Percentiles rank a stretch among this genome's conserved stretches.
Evolutionary conservation across 2,113 vertebrate genomes (phyloP).

Genomic region (Lichenostomus cassidix): DNA sequence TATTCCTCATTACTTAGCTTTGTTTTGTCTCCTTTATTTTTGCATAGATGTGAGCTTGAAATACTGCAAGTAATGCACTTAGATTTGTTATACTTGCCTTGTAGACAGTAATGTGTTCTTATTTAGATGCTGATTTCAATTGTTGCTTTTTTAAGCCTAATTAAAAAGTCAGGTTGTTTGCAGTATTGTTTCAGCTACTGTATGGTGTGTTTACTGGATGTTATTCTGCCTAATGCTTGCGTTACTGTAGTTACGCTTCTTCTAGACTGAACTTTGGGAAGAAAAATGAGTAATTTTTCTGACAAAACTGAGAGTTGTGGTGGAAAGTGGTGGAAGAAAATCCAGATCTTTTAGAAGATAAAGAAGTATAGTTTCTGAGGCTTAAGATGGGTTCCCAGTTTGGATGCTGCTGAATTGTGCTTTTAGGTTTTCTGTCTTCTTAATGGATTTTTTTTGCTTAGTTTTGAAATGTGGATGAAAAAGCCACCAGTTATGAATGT

Average conservation of each 20-base stretch:
- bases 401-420: neutral
- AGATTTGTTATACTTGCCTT: neutral
- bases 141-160: neutral
- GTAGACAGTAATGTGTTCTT: neutral
- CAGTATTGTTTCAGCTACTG: neutral
- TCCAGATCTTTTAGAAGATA: neutral
- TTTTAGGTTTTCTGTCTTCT: neutral
- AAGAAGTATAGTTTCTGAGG: neutral
- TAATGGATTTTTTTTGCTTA: neutral
- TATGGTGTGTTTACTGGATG: neutral
- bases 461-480: neutral
- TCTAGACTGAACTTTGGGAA: neutral
- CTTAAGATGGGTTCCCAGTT: neutral
- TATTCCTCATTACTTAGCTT: neutral
- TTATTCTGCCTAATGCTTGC: neutral
- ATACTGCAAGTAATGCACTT: neutral
- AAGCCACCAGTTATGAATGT: neutral
- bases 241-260: neutral
- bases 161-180: neutral
- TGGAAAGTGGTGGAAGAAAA: neutral
- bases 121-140: neutral
- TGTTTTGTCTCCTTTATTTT: neutral
- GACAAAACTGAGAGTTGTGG: neutral
- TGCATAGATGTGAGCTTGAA: neutral
- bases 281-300: neutral